Conservation (phyloP, 2,888 invertebrate genomes). For the Nezara viridula region DNA sequence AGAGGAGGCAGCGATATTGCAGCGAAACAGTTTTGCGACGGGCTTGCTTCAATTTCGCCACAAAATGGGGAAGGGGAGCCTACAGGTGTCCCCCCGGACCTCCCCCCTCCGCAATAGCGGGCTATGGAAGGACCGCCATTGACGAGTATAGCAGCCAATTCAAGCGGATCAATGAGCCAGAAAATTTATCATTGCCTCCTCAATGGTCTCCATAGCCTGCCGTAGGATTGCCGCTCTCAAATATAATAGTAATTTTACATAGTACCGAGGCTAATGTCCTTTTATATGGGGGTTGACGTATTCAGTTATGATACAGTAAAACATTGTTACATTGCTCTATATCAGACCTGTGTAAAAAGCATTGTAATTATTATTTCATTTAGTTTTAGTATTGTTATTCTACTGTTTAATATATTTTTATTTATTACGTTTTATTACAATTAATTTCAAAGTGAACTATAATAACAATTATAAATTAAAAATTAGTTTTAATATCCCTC, state of each 20-base stretch:
- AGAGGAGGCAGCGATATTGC: neutral
- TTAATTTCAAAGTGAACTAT: no score
- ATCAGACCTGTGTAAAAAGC: no score
- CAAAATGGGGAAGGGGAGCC: neutral
- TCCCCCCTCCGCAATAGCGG: neutral
- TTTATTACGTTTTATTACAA: no score
- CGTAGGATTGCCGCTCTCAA: neutral
- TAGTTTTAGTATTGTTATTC: no score
- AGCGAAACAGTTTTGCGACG: neutral
- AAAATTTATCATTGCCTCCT: constrained; percentile 35
- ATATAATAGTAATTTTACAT: neutral
- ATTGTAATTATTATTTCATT: no score
- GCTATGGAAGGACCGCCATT: neutral
- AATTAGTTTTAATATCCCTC: no score
- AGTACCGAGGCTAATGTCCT: neutral
- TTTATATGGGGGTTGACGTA: neutral
- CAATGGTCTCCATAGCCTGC: neutral
- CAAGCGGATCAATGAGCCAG: neutral
- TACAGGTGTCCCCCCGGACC: neutral
- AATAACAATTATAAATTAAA: no score
- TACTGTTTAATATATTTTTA: no score
- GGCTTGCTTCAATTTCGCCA: neutral
- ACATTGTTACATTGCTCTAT: no score
- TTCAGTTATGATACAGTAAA: no score
- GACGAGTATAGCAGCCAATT: constrained; percentile 41